Base-by-base conservation (phyloP, 1,140 invertebrate genomes). In the Zaprionus tsacasi region DNA sequence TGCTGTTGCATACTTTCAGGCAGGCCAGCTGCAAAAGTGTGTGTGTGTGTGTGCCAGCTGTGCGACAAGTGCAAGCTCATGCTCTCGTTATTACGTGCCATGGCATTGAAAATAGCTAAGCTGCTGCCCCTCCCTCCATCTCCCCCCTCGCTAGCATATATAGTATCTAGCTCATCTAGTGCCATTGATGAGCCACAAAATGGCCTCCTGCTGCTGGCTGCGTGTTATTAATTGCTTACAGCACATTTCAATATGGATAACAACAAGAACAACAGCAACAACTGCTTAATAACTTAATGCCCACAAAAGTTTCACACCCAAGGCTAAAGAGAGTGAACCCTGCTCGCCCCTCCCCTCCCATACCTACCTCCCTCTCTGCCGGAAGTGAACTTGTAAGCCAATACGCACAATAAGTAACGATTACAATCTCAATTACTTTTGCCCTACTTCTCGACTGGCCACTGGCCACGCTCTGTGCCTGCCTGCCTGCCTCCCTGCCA, bases 241-340 rank as follows among this genome's bases (percentile, higher is more conserved):
- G 71, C 74, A 85, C 73, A 88, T 85, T 89, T 81, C 78, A 83
- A 87, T 88, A 77, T 79, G 66, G 67, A 12, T 25, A 27, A 21
- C 56, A 70, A 70, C 52, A 65, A 43, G 36, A 78, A 66, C 40
- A 55, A 54, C 73, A 70, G 64, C 59, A 27, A 43, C 36, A 72
- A 82, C 80, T 83, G 75, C 78, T 89, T 90, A 89, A 88, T 88
- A 90, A 88, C 85, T 89, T 88, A 89, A 89, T 88, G 74, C 81
- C 59, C 59, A 63, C 56, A 78, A 78, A 89, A 89, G 61, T 83
- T 89, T 89, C 68, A 78, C 85, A 81, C 77, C 60, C 74, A 27
- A 25, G 25, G 43, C 36, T 13, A 30, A 12, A 33, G 13, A 38
- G 35, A 45, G 40, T 3, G n/a, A 35, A 21, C 21, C 21, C 21